Evolutionary conservation across 2,113 vertebrate species (phyloP).

Genomic region (Eulacestoma nigropectus): DNA sequence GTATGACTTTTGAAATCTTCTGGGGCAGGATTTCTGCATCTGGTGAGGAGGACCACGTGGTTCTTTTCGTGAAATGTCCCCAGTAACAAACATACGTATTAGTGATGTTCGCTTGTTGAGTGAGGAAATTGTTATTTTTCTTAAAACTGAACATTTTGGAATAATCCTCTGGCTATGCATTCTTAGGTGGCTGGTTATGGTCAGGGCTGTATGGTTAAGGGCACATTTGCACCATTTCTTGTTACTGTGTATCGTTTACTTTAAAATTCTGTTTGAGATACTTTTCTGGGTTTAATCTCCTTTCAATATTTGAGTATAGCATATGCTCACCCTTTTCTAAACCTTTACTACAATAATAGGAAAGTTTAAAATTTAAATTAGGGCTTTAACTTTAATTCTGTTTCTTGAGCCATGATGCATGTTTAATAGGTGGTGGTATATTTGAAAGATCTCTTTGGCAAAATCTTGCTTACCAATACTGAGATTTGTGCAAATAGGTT

Average conservation of each 20-base stretch:
- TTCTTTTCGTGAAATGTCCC: not conserved
- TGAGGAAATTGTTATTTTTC: not conserved
- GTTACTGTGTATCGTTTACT: not conserved
- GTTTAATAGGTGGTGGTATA: not conserved
- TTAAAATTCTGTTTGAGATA: not conserved
- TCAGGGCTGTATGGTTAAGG: not conserved
- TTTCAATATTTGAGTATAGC: not conserved
- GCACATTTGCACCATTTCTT: not conserved
- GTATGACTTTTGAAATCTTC: not conserved
- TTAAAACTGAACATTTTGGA: not conserved
- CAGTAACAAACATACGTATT: not conserved
- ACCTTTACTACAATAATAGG: not conserved
- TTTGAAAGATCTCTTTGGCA: not conserved
- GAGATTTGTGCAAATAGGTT: not conserved
- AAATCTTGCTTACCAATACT: not conserved
- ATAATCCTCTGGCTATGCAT: not conserved
- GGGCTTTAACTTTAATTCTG: not conserved
- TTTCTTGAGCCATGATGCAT: not conserved
- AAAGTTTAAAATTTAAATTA: not conserved
- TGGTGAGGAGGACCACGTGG: not conserved
- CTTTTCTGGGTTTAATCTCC: not conserved
- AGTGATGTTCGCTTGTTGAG: fast-evolving
- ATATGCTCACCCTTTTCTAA: not conserved
- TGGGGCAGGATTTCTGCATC: not conserved
- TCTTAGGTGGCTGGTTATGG: not conserved